These are phyloP conservation scores for Linnaemya vulpina DNA, from an alignment of 2,888 invertebrate species.

Conservation along the genomic window DNA sequence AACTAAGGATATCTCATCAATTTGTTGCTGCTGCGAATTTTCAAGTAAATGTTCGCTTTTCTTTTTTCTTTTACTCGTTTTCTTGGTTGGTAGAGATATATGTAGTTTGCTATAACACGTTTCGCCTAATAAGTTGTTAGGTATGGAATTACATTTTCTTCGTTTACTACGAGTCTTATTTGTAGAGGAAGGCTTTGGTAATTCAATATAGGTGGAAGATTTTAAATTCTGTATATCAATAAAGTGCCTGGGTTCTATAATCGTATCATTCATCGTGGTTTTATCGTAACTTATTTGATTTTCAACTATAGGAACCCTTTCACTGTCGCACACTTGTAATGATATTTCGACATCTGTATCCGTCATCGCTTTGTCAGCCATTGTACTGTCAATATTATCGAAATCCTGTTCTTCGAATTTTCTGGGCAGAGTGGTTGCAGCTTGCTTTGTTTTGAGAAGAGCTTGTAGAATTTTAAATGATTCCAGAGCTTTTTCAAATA, in stretches of 20 bases:
- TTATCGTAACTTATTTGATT: not conserved
- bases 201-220: not conserved
- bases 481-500: slow-evolving; percentile 47
- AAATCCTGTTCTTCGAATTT: slow-evolving; percentile 3
- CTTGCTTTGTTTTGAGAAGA: not conserved
- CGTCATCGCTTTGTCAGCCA: not conserved
- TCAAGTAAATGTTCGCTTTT: not conserved
- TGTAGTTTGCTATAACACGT: not conserved
- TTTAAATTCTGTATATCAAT: not conserved
- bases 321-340: not conserved
- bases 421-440: not conserved
- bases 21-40: not conserved
- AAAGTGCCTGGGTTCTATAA: not conserved
- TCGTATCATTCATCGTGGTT: not conserved
- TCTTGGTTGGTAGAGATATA: not conserved
- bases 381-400: not conserved
- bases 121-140: not conserved
- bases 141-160: not conserved
- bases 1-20: not conserved
- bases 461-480: slow-evolving; percentile 8
- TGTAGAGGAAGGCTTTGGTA: not conserved
- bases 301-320: not conserved
- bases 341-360: not conserved
- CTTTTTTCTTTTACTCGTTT: not conserved
- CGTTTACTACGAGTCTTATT: slow-evolving; percentile 1